These are phyloP conservation scores for Sebastes cheni DNA, from an alignment of 2,797 vertebrate species.

Conservation along the genomic window DNA sequence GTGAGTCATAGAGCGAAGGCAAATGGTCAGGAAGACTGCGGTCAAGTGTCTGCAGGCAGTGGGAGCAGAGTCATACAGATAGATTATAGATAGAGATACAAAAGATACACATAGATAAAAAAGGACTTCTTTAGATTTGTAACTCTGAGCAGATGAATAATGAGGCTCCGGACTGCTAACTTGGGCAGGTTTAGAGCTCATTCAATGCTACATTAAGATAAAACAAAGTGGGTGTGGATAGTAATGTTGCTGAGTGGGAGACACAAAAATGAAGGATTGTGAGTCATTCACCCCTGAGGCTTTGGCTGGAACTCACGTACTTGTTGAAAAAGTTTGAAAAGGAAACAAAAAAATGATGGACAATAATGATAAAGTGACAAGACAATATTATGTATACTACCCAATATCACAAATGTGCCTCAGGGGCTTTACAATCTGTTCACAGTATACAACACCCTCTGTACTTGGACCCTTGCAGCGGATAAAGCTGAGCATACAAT, in stretches of 20 bases:
- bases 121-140: background rate
- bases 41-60: slow-evolving; percentile 57
- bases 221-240: slow-evolving; percentile 15
- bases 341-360: background rate
- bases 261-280: slow-evolving; percentile 18
- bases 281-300: slow-evolving; percentile 15
- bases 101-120: too few species aligned
- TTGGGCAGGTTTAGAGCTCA: background rate
- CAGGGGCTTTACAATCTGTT: too few species aligned
- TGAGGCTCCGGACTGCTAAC: background rate
- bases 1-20: slow-evolving; percentile 66
- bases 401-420: too few species aligned
- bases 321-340: background rate
- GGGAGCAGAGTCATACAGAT: slow-evolving; percentile 32
- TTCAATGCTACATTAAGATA: slow-evolving; percentile 44
- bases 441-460: too few species aligned
- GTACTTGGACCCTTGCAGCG: too few species aligned
- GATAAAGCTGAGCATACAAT: too few species aligned
- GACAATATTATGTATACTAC: too few species aligned
- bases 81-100: slow-evolving; percentile 19
- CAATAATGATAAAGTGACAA: background rate
- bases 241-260: slow-evolving; percentile 1
- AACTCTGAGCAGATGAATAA: slow-evolving; percentile 15
- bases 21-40: slow-evolving; percentile 65
- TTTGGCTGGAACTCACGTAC: background rate